Base-by-base conservation (phyloP, 2,888 invertebrate species). In the Choreutis nemorana region DNA sequence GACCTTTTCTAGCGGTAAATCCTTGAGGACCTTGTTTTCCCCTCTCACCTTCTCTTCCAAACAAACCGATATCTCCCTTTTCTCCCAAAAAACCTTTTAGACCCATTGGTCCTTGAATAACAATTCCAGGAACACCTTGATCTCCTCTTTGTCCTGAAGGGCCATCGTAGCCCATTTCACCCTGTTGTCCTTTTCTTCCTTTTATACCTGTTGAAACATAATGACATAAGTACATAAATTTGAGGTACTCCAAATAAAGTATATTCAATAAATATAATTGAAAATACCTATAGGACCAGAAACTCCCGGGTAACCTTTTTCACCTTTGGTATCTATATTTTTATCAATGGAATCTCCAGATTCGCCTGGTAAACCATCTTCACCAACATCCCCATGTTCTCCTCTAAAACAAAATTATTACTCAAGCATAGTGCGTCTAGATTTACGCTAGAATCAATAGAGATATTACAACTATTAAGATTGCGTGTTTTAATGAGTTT, bases 81-180 rank as follows among this genome's bases (percentile, higher is more conserved):
- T 83, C 60, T 16, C 91, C 92, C 1, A 78, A 64, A 38, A 81
- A 80, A 3, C 91, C 91, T 58, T 87, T 88, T 6, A 70, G 53
- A 9, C 92, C 92, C 14, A 43, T 42, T 10, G 45, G 40, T 1
- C 77, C 77, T 28, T 30, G 59, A 31, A 35, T 45, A 13, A 73
- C 67, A 21, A 48, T 53, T 28, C 83, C 83, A 13, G 52, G 40
- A 3, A 44, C 40, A 24, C 82, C 81, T 38, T 42, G 40, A 26
- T 70, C 62, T 29, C 81, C 75, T 33, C 43, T 44, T 14, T 44
- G 31, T 10, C 75, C 78, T 16, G 56, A 55, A 8, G 47, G 41
- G 7, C 78, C 78, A 21, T 63, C 57, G 25, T 53, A 61, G 20
- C 77, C 77, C 31, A 41, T 36, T 26, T 70, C 63, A 18, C 78